These are phyloP conservation scores for Sphenopsis melanotis DNA, from an alignment of 2,797 vertebrate genomes.

Conservation along the genomic window DNA sequence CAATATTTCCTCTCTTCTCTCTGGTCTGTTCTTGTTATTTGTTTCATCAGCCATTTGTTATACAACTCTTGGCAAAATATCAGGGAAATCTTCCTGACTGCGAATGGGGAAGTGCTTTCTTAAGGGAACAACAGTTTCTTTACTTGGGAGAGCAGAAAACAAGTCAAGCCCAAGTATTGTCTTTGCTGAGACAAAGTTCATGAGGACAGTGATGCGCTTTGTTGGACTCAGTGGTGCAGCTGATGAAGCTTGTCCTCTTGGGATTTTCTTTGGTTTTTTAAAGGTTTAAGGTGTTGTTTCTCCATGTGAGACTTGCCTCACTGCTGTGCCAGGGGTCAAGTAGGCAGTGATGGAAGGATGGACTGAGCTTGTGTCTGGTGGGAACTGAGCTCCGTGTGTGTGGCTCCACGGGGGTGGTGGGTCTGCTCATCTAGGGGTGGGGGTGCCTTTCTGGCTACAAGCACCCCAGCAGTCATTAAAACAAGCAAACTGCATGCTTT, in stretches of 20 bases:
- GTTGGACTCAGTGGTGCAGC: neutral
- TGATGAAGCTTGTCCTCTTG: neutral
- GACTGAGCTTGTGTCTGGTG: neutral
- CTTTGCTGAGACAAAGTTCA: neutral
- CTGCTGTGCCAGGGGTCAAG: neutral
- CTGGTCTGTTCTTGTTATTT: constrained; percentile 8
- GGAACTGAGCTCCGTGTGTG: neutral
- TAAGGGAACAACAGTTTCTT: neutral
- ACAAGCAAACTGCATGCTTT: neutral
- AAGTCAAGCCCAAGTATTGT: neutral
- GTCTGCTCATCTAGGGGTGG: neutral
- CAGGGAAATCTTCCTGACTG: constrained; percentile 5
- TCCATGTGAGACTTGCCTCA: neutral
- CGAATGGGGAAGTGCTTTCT: neutral
- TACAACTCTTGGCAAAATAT: neutral
- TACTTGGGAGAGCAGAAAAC: neutral
- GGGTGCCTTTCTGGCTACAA: neutral
- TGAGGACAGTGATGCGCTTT: neutral
- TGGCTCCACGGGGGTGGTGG: neutral
- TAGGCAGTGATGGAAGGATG: neutral
- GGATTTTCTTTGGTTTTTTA: neutral
- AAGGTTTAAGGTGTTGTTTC: neutral
- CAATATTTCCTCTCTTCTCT: constrained; percentile 43
- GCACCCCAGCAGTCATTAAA: neutral
- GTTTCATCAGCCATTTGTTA: constrained; percentile 14